Percentiles rank a stretch among this genome's conserved stretches.
Evolutionary conservation across 2,113 vertebrate genomes (phyloP).

Genomic region (Ascaphus truei): DNA sequence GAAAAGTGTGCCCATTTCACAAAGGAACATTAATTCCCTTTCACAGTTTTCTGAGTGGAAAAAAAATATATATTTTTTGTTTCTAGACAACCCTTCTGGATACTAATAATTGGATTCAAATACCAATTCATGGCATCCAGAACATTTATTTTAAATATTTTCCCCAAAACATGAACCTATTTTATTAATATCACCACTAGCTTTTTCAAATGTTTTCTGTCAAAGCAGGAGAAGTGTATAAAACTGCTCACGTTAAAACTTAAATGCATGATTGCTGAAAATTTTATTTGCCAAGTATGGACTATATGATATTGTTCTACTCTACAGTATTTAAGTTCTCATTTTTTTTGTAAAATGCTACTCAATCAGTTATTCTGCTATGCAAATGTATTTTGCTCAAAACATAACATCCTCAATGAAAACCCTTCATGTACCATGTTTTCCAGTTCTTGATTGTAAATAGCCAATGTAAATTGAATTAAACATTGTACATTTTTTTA

Average conservation of each 20-base stretch:
- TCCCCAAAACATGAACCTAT: conserved; percentile 50
- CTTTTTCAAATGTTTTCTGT: not conserved
- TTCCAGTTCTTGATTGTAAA: conserved; percentile 75
- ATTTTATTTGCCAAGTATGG: not conserved
- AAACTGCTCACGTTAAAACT: conserved; percentile 7
- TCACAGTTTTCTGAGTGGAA: not conserved
- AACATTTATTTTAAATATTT: conserved; percentile 17
- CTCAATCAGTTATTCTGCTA: conserved; percentile 60
- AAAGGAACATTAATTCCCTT: conserved; percentile 42
- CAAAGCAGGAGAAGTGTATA: not conserved
- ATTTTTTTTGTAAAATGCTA: conserved; percentile 41
- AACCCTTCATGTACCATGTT: conserved; percentile 57
- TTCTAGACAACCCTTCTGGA: not conserved
- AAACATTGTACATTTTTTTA: conserved; percentile 87
- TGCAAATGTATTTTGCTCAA: conserved; percentile 65
- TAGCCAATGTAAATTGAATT: conserved; percentile 95
- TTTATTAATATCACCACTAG: conserved; percentile 47
- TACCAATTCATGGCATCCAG: not conserved
- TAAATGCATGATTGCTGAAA: not conserved
- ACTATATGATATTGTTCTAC: not conserved
- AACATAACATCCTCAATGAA: conserved; percentile 43
- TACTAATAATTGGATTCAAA: not conserved
- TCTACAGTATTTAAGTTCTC: conserved; percentile 28
- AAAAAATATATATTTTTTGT: not conserved
- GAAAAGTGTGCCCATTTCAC: conserved; percentile 41